Conservation (phyloP, 1,140 invertebrate genomes). For the Bombus breviceps region DNA sequence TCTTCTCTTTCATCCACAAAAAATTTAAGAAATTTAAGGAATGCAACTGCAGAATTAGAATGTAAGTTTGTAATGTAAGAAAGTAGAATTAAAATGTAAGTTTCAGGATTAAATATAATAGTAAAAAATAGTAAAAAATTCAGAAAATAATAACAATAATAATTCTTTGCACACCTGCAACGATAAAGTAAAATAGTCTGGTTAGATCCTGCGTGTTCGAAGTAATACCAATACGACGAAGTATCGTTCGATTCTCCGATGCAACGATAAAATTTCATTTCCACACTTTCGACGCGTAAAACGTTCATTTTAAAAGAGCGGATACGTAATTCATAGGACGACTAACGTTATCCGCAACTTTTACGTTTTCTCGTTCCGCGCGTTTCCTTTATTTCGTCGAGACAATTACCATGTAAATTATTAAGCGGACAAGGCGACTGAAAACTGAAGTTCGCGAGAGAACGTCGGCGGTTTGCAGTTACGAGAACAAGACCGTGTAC, state of each 20-base stretch:
- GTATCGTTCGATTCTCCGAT: not conserved
- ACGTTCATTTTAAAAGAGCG: too few species aligned
- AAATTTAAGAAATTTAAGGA: too few species aligned
- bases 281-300: too few species aligned
- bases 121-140: too few species aligned
- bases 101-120: too few species aligned
- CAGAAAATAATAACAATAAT: too few species aligned
- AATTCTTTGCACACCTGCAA: not conserved
- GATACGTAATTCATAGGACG: too few species aligned
- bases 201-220: not conserved
- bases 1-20: too few species aligned
- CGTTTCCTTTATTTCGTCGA: not conserved
- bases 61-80: too few species aligned
- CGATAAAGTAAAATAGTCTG: not conserved
- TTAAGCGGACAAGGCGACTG: not conserved
- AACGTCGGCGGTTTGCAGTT: not conserved
- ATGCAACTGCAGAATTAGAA: too few species aligned
- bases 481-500: not conserved
- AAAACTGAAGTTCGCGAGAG: not conserved
- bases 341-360: too few species aligned
- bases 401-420: not conserved
- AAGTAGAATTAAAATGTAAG: too few species aligned
- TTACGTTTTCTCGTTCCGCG: not conserved
- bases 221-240: not conserved
- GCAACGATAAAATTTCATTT: not conserved